Conservation (phyloP, 2,113 vertebrate species). For the Crotalus tigris region DNA sequence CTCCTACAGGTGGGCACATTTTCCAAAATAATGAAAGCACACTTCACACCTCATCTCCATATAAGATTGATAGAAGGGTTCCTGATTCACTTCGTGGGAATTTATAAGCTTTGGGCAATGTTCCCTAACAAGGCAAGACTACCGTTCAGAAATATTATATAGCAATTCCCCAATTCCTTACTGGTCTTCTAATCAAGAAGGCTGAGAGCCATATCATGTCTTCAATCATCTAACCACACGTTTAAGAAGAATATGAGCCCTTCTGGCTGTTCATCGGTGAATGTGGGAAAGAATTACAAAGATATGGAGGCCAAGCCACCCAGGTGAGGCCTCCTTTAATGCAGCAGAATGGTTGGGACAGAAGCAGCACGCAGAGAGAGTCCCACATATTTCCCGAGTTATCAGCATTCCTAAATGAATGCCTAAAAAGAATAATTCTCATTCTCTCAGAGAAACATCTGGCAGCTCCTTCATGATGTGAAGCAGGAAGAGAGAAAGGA, state of each 20-base stretch:
- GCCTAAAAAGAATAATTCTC: background rate
- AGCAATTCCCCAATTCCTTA: background rate
- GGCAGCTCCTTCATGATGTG: background rate
- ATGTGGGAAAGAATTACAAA: background rate
- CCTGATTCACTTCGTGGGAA: background rate
- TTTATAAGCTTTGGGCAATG: background rate
- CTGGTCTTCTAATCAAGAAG: background rate
- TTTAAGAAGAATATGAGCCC: background rate
- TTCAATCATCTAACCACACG: background rate
- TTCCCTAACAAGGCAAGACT: background rate
- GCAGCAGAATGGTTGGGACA: background rate
- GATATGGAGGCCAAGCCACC: background rate
- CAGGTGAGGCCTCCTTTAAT: background rate
- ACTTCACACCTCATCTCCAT: background rate
- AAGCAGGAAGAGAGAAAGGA: accelerated
- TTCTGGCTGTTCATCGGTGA: background rate
- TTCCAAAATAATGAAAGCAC: background rate
- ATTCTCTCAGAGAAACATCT: background rate
- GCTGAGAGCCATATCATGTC: background rate
- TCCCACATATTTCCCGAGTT: background rate
- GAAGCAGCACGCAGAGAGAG: background rate
- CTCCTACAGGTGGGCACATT: background rate
- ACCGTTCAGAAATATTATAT: background rate
- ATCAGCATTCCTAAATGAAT: background rate
- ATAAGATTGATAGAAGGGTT: background rate